Evolutionary conservation across 2,797 vertebrate species (phyloP).

Genomic region (Champsocephalus gunnari): DNA sequence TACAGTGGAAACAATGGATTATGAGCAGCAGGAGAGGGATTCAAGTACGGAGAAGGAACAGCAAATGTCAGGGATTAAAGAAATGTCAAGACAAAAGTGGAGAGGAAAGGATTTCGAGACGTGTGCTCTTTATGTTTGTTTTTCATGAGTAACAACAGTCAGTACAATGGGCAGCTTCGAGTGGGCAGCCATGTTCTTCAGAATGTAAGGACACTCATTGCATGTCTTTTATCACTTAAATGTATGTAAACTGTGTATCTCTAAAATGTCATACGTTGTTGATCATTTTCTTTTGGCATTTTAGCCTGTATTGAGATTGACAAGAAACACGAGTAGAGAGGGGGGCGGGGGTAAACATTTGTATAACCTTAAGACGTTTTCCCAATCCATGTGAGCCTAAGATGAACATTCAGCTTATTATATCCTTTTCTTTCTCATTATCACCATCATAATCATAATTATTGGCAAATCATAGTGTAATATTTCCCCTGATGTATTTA

Average conservation of each 20-base stretch:
- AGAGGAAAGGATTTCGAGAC: constrained; percentile 31
- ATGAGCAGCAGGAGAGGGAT: constrained; percentile 44
- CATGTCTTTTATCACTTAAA: neutral
- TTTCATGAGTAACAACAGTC: neutral
- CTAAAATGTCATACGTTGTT: neutral
- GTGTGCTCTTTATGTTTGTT: constrained; percentile 16
- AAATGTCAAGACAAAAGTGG: constrained; percentile 41
- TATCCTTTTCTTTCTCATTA: neutral
- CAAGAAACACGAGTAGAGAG: neutral
- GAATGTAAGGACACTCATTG: too few species aligned
- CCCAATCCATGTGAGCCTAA: neutral
- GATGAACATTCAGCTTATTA: neutral
- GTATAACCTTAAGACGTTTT: neutral
- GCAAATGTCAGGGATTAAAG: constrained; percentile 56
- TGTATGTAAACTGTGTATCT: neutral
- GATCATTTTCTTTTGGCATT: neutral
- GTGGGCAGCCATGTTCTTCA: neutral
- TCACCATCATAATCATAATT: neutral
- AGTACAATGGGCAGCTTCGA: neutral
- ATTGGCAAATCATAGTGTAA: neutral
- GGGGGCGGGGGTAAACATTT: too few species aligned
- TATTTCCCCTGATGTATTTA: neutral
- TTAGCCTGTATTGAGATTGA: neutral
- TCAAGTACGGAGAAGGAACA: constrained; percentile 15
- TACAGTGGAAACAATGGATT: constrained; percentile 47